Evolutionary conservation across 2,113 vertebrate genomes (phyloP).

Genomic region (Ahaetulla prasina): DNA sequence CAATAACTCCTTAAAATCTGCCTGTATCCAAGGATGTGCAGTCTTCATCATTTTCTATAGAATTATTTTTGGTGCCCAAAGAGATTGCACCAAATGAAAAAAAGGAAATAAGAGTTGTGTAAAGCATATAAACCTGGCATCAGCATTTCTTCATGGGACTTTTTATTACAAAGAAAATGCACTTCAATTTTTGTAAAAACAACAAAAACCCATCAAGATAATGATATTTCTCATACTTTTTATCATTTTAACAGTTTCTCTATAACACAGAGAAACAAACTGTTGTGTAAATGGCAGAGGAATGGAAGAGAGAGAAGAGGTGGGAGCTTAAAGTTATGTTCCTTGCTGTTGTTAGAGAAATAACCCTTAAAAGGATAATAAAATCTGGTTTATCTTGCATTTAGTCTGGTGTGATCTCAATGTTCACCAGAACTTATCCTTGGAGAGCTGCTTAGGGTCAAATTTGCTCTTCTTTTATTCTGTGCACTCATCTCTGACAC

Average conservation of each 20-base stretch:
- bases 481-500: background rate
- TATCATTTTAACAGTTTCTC: background rate
- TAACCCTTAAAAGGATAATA: background rate
- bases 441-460: background rate
- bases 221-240: background rate
- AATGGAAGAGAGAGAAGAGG: background rate
- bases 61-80: background rate
- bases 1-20: background rate
- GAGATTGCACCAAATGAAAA: background rate
- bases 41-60: background rate
- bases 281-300: background rate
- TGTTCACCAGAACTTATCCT: background rate
- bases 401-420: background rate
- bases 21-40: background rate
- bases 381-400: background rate
- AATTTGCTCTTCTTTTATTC: background rate
- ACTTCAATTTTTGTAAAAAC: background rate
- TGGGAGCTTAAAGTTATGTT: background rate
- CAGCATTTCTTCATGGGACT: background rate
- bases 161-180: background rate
- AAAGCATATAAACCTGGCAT: background rate
- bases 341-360: background rate
- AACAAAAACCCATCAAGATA: background rate
- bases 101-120: background rate
- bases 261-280: background rate